Evolutionary conservation across 1,140 invertebrate genomes (phyloP).

Genomic region (Whitmania pigra): DNA sequence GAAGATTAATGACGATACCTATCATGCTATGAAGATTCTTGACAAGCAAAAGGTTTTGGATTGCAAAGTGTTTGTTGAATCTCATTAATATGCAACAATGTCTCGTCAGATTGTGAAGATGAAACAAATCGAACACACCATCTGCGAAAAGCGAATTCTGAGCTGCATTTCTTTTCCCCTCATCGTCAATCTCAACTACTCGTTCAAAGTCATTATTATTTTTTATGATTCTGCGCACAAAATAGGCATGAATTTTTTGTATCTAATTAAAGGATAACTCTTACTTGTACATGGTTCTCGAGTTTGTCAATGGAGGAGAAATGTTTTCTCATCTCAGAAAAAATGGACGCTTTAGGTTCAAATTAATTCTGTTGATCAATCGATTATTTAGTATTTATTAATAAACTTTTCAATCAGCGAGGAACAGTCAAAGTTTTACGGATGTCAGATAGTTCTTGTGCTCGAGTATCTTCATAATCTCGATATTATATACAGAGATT

Average conservation of each 20-base stretch:
- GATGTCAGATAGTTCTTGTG: slow-evolving; percentile 95
- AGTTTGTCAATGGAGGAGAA: slow-evolving; percentile 92
- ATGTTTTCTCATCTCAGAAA: slow-evolving; percentile 96
- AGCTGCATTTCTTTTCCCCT: slow-evolving; percentile 90
- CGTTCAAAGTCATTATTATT: slow-evolving; percentile 11
- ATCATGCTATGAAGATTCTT: slow-evolving; percentile 97
- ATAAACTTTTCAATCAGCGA: slow-evolving; percentile 51
- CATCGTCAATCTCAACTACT: slow-evolving; percentile 64
- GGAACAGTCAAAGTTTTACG: slow-evolving; percentile 95
- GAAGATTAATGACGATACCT: slow-evolving; percentile 89
- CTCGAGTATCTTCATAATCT: slow-evolving; percentile 99
- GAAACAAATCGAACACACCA: slow-evolving; percentile 85
- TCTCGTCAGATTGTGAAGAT: slow-evolving; percentile 52
- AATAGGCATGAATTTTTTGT: neutral
- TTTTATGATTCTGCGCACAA: neutral
- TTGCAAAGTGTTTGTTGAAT: neutral
- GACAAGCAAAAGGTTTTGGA: slow-evolving; percentile 82
- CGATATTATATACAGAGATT: slow-evolving; percentile 95
- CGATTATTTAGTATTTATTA: neutral
- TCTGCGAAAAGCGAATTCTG: slow-evolving; percentile 86
- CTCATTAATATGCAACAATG: neutral
- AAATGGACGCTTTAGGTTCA: slow-evolving; percentile 47
- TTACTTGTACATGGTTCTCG: slow-evolving; percentile 95
- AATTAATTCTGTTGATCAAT: neutral
- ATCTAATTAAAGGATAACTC: slow-evolving; percentile 87